Evolutionary conservation across 2,888 invertebrate species (phyloP), one percentile per base, ranked within the genome.

Genomic region (Alviniconcha strummeri): DNA sequence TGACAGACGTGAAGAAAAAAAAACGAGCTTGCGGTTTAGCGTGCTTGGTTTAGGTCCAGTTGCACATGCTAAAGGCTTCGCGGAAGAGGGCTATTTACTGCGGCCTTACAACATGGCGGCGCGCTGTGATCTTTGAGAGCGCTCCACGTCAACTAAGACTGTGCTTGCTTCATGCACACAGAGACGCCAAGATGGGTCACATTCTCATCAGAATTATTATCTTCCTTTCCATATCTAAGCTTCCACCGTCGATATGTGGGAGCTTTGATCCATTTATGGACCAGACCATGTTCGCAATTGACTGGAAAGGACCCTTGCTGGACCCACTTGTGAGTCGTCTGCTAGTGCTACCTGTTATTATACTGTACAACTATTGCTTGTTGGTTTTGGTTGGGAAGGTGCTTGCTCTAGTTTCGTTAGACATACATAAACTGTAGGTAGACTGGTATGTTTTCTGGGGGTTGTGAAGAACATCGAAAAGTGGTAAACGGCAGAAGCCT

Each of bases 211-310:
- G 36, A 36, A 54, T 13, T 5, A 19, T 76, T 15, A 9, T 84
- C 19, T 57, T 84, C 55, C 57, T 81, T 55, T 79, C 19, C 69
- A 15, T 80, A 15, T 79, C 80, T 1, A 74, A 57, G 52, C 15
- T 79, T 17, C 19, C 77, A 15, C 19, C 19, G 17, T 71, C 69
- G 5, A 69, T 71, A 74, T 67, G 76, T 75, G 83, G 84, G 19
- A 86, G 87, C 67, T 90, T 91, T 82, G 90, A 90, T 85, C 92
- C 92, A n/a, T 90, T 91, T 80, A 87, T 89, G 86, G 92, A 92
- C 72, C 89, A 87, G 60, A 90, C 90, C 69, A 84, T 91, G 57
- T 91, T 90, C 84, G 80, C 88, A 36, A 91, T 92, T 13, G 89
- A 90, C 72, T 92, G 92, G 92, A 89, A 89, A 75, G 92, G 91